Base-by-base conservation (phyloP, 2,113 vertebrate genomes). In the Callaeas wilsoni region DNA sequence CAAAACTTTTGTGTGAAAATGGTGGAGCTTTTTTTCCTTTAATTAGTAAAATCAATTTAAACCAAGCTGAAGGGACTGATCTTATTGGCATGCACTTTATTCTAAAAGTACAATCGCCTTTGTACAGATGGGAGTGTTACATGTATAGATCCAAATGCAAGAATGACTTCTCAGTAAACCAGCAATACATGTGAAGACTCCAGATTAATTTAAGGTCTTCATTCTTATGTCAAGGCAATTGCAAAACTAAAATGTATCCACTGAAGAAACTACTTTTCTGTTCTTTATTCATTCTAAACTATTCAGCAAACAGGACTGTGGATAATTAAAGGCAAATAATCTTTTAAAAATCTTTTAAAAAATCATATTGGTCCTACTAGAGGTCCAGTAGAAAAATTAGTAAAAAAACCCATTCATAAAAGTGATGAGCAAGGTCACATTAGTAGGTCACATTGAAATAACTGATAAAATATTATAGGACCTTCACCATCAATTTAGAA, bases 1-100 rank as follows among this genome's bases (percentile, higher is more conserved):
- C 39, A 64, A 68, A 69, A 6, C 8, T 60, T 59, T 64, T 64
- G 13, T 65, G 20, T n/a, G 33, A 84, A 84, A 84, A n/a, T n/a
- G 1, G 18, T n/a, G 27, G 6, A 0, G 0, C 0, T 16, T 23
- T 67, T 55, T 63, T 39, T 2, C 12, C 2, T 41, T 75, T 82
- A 30, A 30, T 52, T 78, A 42, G 3, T 39, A 65, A 88, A 73
- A 64, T 60, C n/a, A 41, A 50, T 11, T 64, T 62, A 62, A 60
- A 56, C 4, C 30, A 70, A 39, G 18, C 9, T 44, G 21, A 33
- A 70, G 26, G 27, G 30, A 26, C 42, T 62, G 52, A 52, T 75
- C 27, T 52, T 57, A 20, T 12, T 33, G 16, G 14, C 4, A 53
- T 2, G 3, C 4, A 12, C 3, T 13, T 9, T 9, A 70, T 68